Conservation (phyloP, 2,888 invertebrate species). For the Crossocerus cetratus region DNA sequence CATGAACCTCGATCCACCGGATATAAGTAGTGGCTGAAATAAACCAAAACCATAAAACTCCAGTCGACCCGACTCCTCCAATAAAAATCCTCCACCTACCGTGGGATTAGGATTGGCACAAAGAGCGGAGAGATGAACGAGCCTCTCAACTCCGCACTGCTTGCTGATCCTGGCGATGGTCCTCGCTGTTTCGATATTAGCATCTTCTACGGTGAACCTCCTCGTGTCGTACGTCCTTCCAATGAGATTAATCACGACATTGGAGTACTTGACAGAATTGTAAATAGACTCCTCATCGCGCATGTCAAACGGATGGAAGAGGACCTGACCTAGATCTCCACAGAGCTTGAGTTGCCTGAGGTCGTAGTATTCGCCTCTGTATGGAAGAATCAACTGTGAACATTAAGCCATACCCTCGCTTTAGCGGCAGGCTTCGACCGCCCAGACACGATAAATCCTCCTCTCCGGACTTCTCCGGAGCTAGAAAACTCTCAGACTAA, state of each 20-base stretch:
- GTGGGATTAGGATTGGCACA: slow-evolving; percentile 87
- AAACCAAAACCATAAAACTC: background rate
- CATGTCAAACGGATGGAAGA: slow-evolving; percentile 91
- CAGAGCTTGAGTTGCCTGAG: slow-evolving; percentile 87
- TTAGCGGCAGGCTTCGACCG: too few species aligned
- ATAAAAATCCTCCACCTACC: background rate
- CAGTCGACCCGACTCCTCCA: too few species aligned
- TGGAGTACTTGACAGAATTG: slow-evolving; percentile 93
- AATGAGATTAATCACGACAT: slow-evolving; percentile 96
- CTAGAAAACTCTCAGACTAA: too few species aligned
- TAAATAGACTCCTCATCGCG: slow-evolving; percentile 91
- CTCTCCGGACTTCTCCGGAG: background rate
- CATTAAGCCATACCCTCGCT: background rate
- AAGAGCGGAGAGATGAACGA: slow-evolving; percentile 94
- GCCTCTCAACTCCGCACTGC: slow-evolving; percentile 91
- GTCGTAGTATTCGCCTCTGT: slow-evolving; percentile 91
- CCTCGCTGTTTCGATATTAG: slow-evolving; percentile 91
- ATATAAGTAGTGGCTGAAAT: background rate
- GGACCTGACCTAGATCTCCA: slow-evolving; percentile 97
- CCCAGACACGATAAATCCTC: background rate
- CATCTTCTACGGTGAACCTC: slow-evolving; percentile 91
- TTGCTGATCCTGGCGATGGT: slow-evolving; percentile 86
- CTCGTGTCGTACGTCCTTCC: slow-evolving; percentile 95
- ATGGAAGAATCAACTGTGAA: slow-evolving; percentile 92
- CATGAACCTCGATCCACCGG: slow-evolving; percentile 86